These are phyloP conservation scores for Amphimedon queenslandica DNA, from an alignment of 37 sponge, comb jelly and placozoan genomes.

Conservation along the genomic window DNA sequence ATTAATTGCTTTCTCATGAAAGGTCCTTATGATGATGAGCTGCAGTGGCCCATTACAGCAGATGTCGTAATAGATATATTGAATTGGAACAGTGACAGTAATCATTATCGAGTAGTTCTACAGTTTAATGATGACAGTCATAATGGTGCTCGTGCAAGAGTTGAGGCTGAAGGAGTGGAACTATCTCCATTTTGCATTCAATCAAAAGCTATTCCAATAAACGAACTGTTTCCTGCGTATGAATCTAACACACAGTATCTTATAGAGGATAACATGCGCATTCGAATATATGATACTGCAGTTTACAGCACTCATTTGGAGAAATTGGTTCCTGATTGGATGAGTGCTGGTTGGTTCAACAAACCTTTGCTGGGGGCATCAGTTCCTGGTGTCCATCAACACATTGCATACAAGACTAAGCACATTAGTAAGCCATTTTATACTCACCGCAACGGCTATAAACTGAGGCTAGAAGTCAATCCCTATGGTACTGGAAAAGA, in stretches of 20 bases:
- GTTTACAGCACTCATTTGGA: conserved; percentile 1
- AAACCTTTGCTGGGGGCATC: not conserved
- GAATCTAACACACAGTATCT: conserved; percentile 1
- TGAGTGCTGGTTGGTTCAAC: not conserved
- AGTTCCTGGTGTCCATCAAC: not conserved
- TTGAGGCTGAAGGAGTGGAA: not conserved
- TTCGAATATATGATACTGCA: not conserved
- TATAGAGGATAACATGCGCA: conserved; percentile 2
- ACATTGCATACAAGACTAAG: not conserved
- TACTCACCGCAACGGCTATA: conserved; percentile 29
- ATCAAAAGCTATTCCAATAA: not conserved
- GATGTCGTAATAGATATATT: conserved; percentile 6
- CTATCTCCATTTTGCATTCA: not conserved
- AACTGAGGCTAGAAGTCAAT: conserved; percentile 20
- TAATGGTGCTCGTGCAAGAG: not conserved
- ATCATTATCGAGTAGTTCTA: not conserved
- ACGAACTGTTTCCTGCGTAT: not conserved
- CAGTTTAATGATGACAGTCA: not conserved
- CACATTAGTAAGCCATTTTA: conserved; percentile 16
- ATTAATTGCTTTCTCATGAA: not conserved
- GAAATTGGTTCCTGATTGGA: not conserved
- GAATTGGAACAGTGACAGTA: conserved; percentile 1
- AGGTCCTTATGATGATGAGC: not conserved
- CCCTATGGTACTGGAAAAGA: conserved; percentile 17
- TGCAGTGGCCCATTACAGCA: not conserved